A percentile compares a stretch with the other conserved stretches of the same genome.
phyloP scores from a whole-genome alignment of 2,888 invertebrate genomes.

The Drosophila rellima region DNA sequence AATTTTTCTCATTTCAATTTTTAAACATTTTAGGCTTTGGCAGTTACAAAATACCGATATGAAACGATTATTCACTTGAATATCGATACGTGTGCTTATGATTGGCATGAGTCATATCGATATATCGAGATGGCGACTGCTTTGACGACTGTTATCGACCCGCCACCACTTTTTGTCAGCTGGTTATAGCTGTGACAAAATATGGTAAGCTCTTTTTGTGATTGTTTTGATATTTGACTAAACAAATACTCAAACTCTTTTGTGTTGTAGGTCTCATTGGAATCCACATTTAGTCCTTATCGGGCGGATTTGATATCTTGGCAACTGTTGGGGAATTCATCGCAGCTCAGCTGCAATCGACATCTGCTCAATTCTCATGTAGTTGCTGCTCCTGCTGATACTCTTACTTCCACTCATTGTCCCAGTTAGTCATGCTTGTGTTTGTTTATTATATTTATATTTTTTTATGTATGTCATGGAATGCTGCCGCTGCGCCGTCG shows the following conservation, averaged over 20 bases:
- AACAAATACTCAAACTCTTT: background rate
- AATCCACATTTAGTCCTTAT: background rate
- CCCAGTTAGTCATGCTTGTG: no score
- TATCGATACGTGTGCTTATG: background rate
- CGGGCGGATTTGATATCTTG: background rate
- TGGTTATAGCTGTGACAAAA: background rate
- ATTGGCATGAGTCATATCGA: background rate
- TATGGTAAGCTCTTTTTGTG: no score
- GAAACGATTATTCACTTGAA: background rate
- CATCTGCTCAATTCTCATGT: no score
- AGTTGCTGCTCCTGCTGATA: background rate
- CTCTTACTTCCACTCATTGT: background rate
- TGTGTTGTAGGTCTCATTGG: background rate
- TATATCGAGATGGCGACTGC: background rate
- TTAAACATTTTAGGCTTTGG: background rate
- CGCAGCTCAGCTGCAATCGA: background rate
- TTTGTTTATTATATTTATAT: no score
- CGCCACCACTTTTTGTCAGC: conserved; percentile 15
- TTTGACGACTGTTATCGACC: background rate
- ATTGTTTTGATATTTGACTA: background rate
- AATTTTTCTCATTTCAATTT: background rate
- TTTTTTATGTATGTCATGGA: no score
- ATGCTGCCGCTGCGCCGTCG: background rate
- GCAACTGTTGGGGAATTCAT: background rate
- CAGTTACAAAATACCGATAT: conserved; percentile 1